phyloP scores from a whole-genome alignment of 2,888 invertebrate genomes.

The Rhagonycha lutea region DNA sequence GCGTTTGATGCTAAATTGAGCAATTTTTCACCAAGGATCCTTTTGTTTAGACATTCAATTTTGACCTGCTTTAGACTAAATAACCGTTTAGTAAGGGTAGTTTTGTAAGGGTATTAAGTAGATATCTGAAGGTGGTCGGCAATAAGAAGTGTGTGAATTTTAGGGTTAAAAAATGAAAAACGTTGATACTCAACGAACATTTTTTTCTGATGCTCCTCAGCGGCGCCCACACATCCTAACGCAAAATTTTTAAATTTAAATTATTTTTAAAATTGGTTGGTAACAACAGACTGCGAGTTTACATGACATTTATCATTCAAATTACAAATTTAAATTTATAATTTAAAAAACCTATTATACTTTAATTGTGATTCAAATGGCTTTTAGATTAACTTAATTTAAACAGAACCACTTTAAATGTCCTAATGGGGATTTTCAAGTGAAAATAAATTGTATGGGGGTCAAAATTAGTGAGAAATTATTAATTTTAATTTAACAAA shows the following conservation, averaged over 20 bases:
- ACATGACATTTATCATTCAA: conserved; percentile 1
- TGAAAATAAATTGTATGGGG: conserved; percentile 3
- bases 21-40: conserved; percentile 39
- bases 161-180: conserved; percentile 6
- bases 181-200: neutral
- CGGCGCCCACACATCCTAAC: neutral
- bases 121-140: conserved; percentile 3
- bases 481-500: neutral
- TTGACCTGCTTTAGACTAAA: conserved; percentile 19
- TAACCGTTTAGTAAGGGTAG: conserved; percentile 24
- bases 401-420: conserved; percentile 7
- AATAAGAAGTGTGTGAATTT: conserved; percentile 26
- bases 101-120: conserved; percentile 6
- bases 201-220: neutral
- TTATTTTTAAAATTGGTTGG: neutral
- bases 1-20: conserved; percentile 39
- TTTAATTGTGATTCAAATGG: conserved; percentile 16
- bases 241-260: neutral
- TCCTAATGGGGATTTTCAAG: conserved; percentile 1
- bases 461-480: neutral
- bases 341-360: conserved; percentile 16
- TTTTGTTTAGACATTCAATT: conserved; percentile 24
- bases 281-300: neutral
- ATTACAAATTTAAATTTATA: conserved; percentile 15
- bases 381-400: conserved; percentile 13